These are phyloP conservation scores for Karalla daura DNA, from an alignment of 2,797 vertebrate genomes.

Conservation along the genomic window DNA sequence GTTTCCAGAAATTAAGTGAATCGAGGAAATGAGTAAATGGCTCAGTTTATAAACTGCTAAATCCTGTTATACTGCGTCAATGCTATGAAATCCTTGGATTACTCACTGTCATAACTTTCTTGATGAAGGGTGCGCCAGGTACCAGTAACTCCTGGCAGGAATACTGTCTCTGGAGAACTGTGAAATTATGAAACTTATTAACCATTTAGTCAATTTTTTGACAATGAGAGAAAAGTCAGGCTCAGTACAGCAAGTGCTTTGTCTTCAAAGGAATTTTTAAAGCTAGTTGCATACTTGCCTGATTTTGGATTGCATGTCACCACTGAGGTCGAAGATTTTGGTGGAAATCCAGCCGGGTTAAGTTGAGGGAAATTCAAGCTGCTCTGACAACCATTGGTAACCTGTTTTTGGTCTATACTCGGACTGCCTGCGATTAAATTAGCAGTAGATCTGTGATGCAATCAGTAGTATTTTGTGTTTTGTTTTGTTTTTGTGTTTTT, in stretches of 20 bases:
- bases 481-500: background rate
- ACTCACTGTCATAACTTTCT: constrained; percentile 82
- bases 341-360: constrained; percentile 52
- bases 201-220: background rate
- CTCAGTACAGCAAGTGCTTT: background rate
- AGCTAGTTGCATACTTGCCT: constrained; percentile 73
- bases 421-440: constrained; percentile 70
- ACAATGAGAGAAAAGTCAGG: background rate
- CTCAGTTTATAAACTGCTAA: too few species aligned
- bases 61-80: too few species aligned
- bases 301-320: constrained; percentile 89
- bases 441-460: background rate
- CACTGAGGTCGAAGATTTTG: constrained; percentile 71
- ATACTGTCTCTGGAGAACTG: constrained; percentile 85
- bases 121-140: constrained; percentile 87
- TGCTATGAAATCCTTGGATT: background rate
- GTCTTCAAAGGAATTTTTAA: background rate
- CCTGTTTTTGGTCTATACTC: constrained; percentile 79
- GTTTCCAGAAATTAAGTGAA: too few species aligned
- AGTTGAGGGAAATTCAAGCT: constrained; percentile 67
- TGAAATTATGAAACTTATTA: constrained; percentile 9
- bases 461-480: background rate
- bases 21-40: too few species aligned
- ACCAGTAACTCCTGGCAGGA: constrained; percentile 88
- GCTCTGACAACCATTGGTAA: constrained; percentile 37